Conservation (phyloP, 2,797 vertebrate species). For the Rhodeus uyekii region DNA sequence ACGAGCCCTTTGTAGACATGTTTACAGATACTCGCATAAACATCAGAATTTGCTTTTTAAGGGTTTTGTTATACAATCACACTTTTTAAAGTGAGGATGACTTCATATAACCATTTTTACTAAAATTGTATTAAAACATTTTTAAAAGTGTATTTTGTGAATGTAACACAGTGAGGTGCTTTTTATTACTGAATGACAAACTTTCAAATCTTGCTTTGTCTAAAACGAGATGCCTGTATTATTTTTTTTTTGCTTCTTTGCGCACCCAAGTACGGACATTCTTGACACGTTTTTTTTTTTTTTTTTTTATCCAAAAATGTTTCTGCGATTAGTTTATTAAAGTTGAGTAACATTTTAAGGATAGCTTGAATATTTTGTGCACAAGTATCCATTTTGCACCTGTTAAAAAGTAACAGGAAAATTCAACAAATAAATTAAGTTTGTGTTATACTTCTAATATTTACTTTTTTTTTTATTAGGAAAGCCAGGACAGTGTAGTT, state of each 20-base stretch:
- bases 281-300: neutral
- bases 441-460: conserved; percentile 21
- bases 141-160: conserved; percentile 16
- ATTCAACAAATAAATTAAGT: conserved; percentile 13
- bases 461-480: conserved; percentile 15
- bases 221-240: neutral
- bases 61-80: conserved; percentile 1
- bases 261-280: neutral
- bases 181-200: neutral
- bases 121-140: neutral
- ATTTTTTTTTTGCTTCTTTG: neutral
- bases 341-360: neutral
- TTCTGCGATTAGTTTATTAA: conserved; percentile 3
- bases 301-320: conserved; percentile 3
- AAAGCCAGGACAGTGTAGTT: conserved; percentile 8
- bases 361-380: neutral
- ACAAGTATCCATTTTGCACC: neutral
- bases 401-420: neutral
- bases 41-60: neutral
- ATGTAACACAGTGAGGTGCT: conserved; percentile 1
- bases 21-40: conserved; percentile 34
- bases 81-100: neutral
- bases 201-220: neutral
- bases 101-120: conserved; percentile 4
- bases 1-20: conserved; percentile 26